Conservation (phyloP, 92 coral and sea anemone species). For the Desmophyllum pertusum region DNA sequence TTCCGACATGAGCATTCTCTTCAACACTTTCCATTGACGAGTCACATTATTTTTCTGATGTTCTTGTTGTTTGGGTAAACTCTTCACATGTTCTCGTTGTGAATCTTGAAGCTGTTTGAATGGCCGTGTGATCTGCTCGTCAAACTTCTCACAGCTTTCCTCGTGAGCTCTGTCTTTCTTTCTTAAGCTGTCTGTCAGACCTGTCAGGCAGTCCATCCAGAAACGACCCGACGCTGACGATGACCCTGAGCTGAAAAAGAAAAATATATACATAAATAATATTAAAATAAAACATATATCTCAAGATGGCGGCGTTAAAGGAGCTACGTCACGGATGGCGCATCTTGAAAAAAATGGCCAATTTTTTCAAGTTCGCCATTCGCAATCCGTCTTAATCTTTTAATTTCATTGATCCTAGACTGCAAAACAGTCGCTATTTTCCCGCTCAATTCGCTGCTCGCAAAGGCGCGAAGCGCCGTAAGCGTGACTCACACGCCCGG, state of each 20-base stretch:
- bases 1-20: slow-evolving; percentile 83
- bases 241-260: slow-evolving; percentile 71
- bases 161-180: slow-evolving; percentile 58
- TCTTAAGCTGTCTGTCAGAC: slow-evolving; percentile 69
- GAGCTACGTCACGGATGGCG: too few species aligned
- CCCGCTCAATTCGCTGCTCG: too few species aligned
- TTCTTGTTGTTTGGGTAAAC: slow-evolving; percentile 33
- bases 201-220: slow-evolving; percentile 97
- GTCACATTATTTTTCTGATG: slow-evolving; percentile 51
- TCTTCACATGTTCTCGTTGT: slow-evolving; percentile 59
- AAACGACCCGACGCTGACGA: slow-evolving; percentile 92
- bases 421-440: too few species aligned
- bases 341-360: too few species aligned
- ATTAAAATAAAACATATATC: too few species aligned
- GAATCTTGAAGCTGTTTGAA: slow-evolving; percentile 67
- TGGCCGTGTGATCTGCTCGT: slow-evolving; percentile 53
- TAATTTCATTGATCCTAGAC: too few species aligned
- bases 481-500: too few species aligned
- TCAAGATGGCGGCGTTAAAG: too few species aligned
- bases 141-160: slow-evolving; percentile 71
- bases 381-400: too few species aligned
- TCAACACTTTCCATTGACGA: slow-evolving; percentile 79
- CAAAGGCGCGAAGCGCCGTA: too few species aligned
- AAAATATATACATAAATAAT: background rate
- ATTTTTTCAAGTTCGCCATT: too few species aligned